Percentiles rank a stretch among this genome's conserved stretches.
Evolutionary conservation across 2,113 vertebrate genomes (phyloP).

Genomic region (Emydura subglobosa): DNA sequence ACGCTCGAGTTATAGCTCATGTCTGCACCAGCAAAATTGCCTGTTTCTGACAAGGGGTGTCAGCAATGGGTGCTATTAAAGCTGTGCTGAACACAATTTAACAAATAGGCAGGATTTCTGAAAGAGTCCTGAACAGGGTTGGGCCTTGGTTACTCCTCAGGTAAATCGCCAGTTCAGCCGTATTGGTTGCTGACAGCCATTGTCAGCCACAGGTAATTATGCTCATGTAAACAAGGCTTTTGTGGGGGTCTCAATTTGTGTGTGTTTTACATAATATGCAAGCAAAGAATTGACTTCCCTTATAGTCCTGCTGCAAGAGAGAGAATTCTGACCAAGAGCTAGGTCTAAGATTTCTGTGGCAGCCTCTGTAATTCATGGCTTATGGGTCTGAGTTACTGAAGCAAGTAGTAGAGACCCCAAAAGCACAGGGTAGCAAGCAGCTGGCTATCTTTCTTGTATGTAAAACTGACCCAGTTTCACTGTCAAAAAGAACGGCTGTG

Average conservation of each 20-base stretch:
- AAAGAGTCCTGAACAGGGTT: background rate
- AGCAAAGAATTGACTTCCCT: background rate
- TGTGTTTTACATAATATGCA: slow-evolving; percentile 31
- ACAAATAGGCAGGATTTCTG: slow-evolving; percentile 27
- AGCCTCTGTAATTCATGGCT: background rate
- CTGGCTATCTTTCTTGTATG: background rate
- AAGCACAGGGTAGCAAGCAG: background rate
- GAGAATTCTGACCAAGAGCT: fast-evolving
- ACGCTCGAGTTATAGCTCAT: background rate
- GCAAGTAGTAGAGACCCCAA: background rate
- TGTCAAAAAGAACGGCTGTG: background rate
- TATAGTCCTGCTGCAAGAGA: background rate
- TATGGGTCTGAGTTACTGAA: background rate
- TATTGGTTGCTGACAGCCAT: background rate
- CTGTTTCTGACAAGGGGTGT: slow-evolving; percentile 11
- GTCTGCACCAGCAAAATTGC: slow-evolving; percentile 19
- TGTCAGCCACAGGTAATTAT: slow-evolving; percentile 42
- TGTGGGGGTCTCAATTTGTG: background rate
- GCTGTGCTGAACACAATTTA: background rate
- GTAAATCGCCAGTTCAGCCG: slow-evolving; percentile 34
- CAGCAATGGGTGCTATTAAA: slow-evolving; percentile 35
- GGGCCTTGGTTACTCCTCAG: slow-evolving; percentile 41
- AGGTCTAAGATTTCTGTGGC: background rate
- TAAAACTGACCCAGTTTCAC: background rate
- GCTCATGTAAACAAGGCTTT: background rate